A percentile compares a stretch with the other conserved stretches of the same genome.
phyloP scores from a whole-genome alignment of 2,113 vertebrate species.

The Panurus biarmicus region DNA sequence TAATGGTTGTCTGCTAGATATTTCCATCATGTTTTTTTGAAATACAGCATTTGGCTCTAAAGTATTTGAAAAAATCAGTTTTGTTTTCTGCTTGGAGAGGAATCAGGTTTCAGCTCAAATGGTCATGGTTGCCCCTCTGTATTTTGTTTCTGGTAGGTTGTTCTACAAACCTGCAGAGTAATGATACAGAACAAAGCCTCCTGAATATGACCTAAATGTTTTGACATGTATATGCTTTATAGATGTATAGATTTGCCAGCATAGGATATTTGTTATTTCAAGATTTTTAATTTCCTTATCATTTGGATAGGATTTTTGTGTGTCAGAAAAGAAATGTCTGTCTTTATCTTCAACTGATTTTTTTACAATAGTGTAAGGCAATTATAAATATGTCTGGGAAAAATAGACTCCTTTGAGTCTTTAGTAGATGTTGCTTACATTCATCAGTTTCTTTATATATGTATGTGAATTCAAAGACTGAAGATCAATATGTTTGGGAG shows the following conservation, averaged over 20 bases:
- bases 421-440: neutral
- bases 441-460: neutral
- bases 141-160: neutral
- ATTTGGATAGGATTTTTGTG: neutral
- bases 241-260: neutral
- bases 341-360: neutral
- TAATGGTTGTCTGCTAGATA: neutral
- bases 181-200: neutral
- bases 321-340: neutral
- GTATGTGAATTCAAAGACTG: neutral
- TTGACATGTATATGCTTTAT: neutral
- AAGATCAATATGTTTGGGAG: neutral
- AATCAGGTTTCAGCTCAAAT: neutral
- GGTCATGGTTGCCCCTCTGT: neutral
- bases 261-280: neutral
- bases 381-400: neutral
- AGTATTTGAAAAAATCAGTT: neutral
- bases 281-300: neutral
- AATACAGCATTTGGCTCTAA: neutral
- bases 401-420: neutral
- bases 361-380: neutral
- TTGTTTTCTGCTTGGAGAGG: neutral
- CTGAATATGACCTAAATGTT: neutral
- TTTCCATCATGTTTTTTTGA: neutral
- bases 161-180: neutral